Evolutionary conservation across 2,797 vertebrate genomes (phyloP), one percentile per base, ranked within the genome.

Genomic region (Tangara arthus): DNA sequence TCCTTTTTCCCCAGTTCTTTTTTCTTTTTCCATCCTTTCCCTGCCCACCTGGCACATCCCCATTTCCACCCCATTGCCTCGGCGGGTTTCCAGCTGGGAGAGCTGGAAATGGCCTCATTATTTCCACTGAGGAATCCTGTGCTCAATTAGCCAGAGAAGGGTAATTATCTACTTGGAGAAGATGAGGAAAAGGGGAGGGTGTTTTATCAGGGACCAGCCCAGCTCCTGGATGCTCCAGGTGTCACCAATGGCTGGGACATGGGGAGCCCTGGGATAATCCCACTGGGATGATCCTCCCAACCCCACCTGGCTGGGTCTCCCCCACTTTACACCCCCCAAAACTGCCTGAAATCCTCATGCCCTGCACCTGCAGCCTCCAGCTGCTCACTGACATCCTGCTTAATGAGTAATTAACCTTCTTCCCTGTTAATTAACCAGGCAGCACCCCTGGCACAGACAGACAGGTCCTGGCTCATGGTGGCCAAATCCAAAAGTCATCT

Each of bases 71-170:
- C 93, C 86, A 68, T 78, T 90, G 88, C 68, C 95, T 94, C 28
- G 0, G 66, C 50, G 0, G 0, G 83, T 91, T 96, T 96, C 93
- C 96, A 96, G 92, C 70, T 5, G 22, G 86, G 91, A 96, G 92
- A 95, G 42, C 92, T 84, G 4, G 6, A 90, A 96, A 96, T 83
- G 81, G 95, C 87, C 96, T 97, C 96, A 66, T 97, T 96, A 97
- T 69, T 95, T 89, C 94, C 94, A 86, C 49, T 30, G 93, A 97
- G 94, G 89, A 86, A 95, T 84, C 71, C 11, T 12, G 61, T 64
- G 93, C 69, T 94, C 96, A 97, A 96, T 97, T 97, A 97, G 94
- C 75, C 94, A 91, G 89, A 95, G 96, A 72, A 94, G 85, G 94
- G 90, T 95, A 97, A 97, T 97, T 97, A 96, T 95, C 95, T 95